Evolutionary conservation across 2,113 vertebrate genomes (phyloP).

Genomic region (Nothoprocta pentlandii): DNA sequence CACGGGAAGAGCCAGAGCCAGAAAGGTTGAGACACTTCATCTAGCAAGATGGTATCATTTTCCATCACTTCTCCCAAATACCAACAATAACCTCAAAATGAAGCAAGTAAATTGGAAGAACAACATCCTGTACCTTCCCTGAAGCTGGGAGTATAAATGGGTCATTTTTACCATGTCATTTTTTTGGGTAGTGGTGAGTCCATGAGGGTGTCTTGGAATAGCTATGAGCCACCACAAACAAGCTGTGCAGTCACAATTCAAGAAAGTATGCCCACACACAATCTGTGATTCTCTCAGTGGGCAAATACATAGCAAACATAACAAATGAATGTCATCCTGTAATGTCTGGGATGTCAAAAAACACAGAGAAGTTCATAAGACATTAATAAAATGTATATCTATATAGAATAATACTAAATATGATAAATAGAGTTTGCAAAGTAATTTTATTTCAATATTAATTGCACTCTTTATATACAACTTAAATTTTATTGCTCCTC

Average conservation of each 20-base stretch:
- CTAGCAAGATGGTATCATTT: neutral
- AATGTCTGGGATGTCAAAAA: neutral
- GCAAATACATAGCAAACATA: slow-evolving; percentile 7
- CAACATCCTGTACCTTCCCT: neutral
- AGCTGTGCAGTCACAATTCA: slow-evolving; percentile 28
- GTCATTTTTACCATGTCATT: neutral
- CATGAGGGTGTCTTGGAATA: neutral
- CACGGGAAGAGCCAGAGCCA: neutral
- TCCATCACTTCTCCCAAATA: neutral
- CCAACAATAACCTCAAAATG: neutral
- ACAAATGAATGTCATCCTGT: neutral
- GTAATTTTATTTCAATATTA: neutral
- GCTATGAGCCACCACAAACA: slow-evolving; percentile 21
- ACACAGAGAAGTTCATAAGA: neutral
- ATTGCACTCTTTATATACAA: neutral
- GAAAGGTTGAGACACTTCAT: neutral
- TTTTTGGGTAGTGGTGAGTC: neutral
- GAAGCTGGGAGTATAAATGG: neutral
- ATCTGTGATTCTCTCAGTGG: neutral
- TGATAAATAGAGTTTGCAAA: neutral
- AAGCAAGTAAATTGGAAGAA: neutral
- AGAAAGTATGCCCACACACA: neutral
- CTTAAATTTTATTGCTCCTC: neutral
- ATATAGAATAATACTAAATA: neutral
- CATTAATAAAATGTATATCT: neutral